These are phyloP conservation scores for Liodrosophila aerea DNA, from an alignment of 2,888 invertebrate species.

Conservation along the genomic window DNA sequence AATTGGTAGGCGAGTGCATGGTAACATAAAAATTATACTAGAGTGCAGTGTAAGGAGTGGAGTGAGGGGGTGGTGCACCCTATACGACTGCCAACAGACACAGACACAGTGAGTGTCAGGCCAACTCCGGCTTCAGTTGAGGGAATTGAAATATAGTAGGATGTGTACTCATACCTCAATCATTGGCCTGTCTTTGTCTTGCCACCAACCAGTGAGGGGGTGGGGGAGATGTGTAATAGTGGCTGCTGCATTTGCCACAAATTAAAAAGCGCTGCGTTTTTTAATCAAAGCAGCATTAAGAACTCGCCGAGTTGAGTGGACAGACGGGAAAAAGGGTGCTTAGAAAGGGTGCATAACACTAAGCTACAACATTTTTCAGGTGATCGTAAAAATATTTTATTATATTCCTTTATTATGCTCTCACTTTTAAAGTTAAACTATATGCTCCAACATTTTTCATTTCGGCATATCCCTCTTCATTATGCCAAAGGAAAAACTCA, in stretches of 20 bases:
- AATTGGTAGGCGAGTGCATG: conserved; percentile 79
- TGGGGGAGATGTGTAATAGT: conserved; percentile 10
- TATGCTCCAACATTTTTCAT: too few relatives aligned
- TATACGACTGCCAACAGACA: neutral
- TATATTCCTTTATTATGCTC: too few relatives aligned
- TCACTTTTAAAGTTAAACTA: too few relatives aligned
- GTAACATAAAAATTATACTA: conserved; percentile 78
- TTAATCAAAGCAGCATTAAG: conserved; percentile 77
- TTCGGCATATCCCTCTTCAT: too few relatives aligned
- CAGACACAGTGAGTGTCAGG: conserved; percentile 2
- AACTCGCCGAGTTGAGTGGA: conserved; percentile 16
- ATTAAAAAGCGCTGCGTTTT: conserved; percentile 75
- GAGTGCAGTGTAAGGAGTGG: conserved; percentile 45
- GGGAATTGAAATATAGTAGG: conserved; percentile 73
- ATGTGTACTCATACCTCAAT: conserved; percentile 63
- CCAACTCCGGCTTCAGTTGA: conserved; percentile 21
- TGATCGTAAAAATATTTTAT: too few relatives aligned
- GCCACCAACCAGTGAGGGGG: conserved; percentile 9
- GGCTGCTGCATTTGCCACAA: conserved; percentile 63
- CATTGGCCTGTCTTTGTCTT: conserved; percentile 63
- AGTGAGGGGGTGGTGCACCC: neutral
- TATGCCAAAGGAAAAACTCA: neutral
- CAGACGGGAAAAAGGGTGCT: conserved; percentile 5
- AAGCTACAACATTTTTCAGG: conserved; percentile 13
- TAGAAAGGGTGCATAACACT: conserved; percentile 23